Percentiles rank a stretch among this genome's conserved stretches.
Conservation (phyloP, 1,140 invertebrate species). For the Gryon sp. region DNA sequence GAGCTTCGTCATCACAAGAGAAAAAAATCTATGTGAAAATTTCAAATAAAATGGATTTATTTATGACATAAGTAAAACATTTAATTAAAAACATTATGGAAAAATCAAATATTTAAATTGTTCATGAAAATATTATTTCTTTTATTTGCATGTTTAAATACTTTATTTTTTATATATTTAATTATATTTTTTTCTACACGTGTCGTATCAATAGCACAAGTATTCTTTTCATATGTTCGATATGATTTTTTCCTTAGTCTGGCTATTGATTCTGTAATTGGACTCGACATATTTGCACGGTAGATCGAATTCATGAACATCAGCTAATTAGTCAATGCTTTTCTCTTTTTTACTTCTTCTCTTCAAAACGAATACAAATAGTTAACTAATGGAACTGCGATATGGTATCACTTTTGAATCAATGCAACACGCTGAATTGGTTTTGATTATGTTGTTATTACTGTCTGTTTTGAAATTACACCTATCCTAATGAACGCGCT, state of each 20-base stretch:
- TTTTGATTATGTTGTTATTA: constrained; percentile 62
- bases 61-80: no score
- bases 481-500: constrained; percentile 42
- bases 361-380: constrained; percentile 37
- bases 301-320: constrained; percentile 29
- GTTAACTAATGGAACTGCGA: constrained; percentile 43
- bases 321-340: constrained; percentile 43
- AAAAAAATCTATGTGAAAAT: no score
- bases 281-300: constrained; percentile 40
- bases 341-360: not conserved
- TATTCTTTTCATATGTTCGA: no score
- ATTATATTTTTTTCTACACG: not conserved
- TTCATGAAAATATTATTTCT: no score
- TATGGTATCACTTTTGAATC: constrained; percentile 48
- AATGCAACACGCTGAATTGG: constrained; percentile 37
- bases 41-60: no score
- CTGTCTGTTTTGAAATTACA: constrained; percentile 48
- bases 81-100: no score
- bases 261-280: constrained; percentile 47
- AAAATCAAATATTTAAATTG: no score
- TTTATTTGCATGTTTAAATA: no score
- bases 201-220: no score
- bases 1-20: no score
- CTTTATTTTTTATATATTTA: no score
- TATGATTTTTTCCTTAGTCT: constrained; percentile 22